Conservation (phyloP, 1,140 invertebrate species). For the Drosophila simulans region DNA sequence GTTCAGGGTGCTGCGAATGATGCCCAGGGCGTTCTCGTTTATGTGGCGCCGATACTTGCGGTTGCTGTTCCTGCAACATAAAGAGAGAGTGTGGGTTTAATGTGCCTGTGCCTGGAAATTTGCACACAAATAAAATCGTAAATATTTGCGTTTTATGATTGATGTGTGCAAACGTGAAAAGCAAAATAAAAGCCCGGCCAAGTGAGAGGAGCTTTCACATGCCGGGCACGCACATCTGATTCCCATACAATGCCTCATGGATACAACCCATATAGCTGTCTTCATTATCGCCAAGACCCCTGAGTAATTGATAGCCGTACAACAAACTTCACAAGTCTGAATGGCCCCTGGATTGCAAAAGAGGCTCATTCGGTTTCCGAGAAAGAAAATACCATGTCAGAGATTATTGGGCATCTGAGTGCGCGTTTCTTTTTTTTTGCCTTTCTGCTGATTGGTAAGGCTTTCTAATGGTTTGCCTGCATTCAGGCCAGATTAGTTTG, state of each 20-base stretch:
- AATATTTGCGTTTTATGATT: slow-evolving; percentile 84
- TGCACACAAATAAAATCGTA: slow-evolving; percentile 78
- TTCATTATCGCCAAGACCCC: slow-evolving; percentile 18
- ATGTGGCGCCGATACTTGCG: slow-evolving; percentile 82
- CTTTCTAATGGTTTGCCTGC: slow-evolving; percentile 55
- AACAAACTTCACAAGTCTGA: slow-evolving; percentile 20
- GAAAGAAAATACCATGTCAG: slow-evolving; percentile 4
- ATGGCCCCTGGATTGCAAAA: slow-evolving; percentile 6
- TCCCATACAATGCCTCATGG: slow-evolving; percentile 24
- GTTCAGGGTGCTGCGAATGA: slow-evolving; percentile 74
- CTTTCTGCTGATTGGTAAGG: slow-evolving; percentile 27
- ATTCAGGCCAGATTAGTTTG: slow-evolving; percentile 69
- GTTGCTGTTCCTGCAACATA: slow-evolving; percentile 68
- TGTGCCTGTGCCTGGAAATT: slow-evolving; percentile 48
- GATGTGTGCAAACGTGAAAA: slow-evolving; percentile 61
- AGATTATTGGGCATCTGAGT: slow-evolving; percentile 23
- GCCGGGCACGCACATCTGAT: slow-evolving; percentile 63
- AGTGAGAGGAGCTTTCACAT: slow-evolving; percentile 40
- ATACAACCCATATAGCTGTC: not conserved
- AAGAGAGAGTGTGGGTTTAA: slow-evolving; percentile 34
- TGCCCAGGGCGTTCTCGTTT: slow-evolving; percentile 79
- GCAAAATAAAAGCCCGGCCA: slow-evolving; percentile 39
- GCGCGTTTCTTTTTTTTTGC: slow-evolving; percentile 21
- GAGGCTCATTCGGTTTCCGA: not conserved
- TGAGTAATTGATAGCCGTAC: slow-evolving; percentile 43